These are phyloP conservation scores for Colinus virginianus DNA, from an alignment of 2,113 vertebrate species.

Conservation along the genomic window DNA sequence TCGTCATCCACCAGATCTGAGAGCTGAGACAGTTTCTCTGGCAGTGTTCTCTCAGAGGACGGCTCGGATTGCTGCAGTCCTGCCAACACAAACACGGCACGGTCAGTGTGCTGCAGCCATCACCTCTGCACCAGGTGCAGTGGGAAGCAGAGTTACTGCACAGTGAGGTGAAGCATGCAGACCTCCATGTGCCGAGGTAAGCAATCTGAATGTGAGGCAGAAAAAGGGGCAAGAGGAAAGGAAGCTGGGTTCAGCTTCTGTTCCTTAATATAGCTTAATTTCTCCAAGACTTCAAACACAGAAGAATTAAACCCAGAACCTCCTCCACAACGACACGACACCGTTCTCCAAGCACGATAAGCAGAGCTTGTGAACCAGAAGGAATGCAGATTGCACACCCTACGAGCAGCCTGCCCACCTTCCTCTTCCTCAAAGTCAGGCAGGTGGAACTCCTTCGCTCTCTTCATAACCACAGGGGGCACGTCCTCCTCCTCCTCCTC, in stretches of 20 bases:
- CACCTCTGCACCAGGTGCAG: background rate
- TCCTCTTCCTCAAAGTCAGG: conserved; percentile 35
- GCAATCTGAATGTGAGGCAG: background rate
- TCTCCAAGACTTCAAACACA: too few species aligned
- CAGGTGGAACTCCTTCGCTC: background rate
- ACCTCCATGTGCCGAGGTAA: background rate
- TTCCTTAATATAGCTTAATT: background rate
- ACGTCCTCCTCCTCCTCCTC: background rate
- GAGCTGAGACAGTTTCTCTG: background rate
- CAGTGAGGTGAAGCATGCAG: background rate
- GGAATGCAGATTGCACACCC: background rate
- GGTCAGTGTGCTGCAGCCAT: rapidly evolving
- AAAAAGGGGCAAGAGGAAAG: background rate
- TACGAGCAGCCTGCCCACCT: conserved; percentile 36
- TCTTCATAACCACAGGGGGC: rapidly evolving
- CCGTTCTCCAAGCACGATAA: rapidly evolving
- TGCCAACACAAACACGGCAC: background rate
- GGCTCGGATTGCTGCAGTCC: conserved; percentile 49
- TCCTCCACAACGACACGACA: background rate
- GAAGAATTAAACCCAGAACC: background rate
- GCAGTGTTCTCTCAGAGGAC: background rate
- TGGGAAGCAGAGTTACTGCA: background rate
- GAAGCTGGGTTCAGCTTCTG: background rate
- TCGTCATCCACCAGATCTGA: conserved; percentile 50
- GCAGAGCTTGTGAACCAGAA: rapidly evolving